Base-by-base conservation (phyloP, 2,113 vertebrate species). In the Podiceps cristatus region DNA sequence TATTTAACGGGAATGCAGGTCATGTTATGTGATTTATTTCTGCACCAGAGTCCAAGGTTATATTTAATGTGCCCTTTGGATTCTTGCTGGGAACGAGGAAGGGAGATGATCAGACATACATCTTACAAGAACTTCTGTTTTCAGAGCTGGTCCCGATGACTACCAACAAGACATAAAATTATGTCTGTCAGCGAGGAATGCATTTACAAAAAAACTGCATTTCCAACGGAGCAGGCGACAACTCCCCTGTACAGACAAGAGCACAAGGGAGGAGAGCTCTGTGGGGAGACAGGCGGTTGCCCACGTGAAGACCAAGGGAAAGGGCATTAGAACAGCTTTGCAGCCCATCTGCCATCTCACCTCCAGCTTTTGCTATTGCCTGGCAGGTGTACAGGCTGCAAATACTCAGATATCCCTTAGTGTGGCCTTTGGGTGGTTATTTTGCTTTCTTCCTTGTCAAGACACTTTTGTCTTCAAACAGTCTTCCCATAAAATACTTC, bases 51-150 rank as follows among this genome's bases (percentile, higher is more conserved):
- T 16, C 66, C 0, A 0, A 49, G 44, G 82, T 82, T 84, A 73
- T 90, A 90, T 92, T 95, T 96, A 71, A 74, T 16, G 14, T 2
- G 8, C 71, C 47, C 69, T 82, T 88, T 78, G 66, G 40, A 63
- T 90, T 79, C 44, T 75, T 1, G 0, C n/a, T 86, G 67, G 55
- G 59, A 67, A 42, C 0, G 1, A 62, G 37, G n/a, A 37, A 88
- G 35, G 66, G n/a, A 92, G 74, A 78, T 17, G 60, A 88, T 42
- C 2, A 2, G 77, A 52, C 24, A 69, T 13, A 52, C 0, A 0
- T 53, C 55, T 74, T 44, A 67, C 42, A 82, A 85, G 56, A 72
- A 37, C 12, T 84, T 45, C 23, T 88, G 37, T 37, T 71, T 63
- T 58, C 78, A 82, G 86, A 42, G 20, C 74, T 78, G 52, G 13